Base-by-base conservation (phyloP, 2,888 invertebrate genomes). In the Lagria hirta region DNA sequence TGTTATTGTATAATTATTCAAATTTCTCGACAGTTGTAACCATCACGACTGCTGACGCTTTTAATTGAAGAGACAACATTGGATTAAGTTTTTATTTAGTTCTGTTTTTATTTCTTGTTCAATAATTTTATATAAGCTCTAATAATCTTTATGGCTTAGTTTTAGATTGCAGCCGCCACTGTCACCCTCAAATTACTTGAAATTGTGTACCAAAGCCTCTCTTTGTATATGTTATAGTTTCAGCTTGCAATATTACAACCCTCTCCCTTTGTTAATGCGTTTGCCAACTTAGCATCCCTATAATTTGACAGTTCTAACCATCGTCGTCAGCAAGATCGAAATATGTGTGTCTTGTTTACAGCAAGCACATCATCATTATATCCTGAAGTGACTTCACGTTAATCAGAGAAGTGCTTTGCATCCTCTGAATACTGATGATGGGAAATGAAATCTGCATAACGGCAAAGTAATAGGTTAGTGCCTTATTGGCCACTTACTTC, bases 1-100 rank as follows among this genome's bases (percentile, higher is more conserved):
- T 61, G 62, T 62, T 62, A 63, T 62, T 64, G 64, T 61, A 61
- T 63, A 63, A 62, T 64, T 63, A 64, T 64, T 63, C 60, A 64
- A 64, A 64, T 64, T 60, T 51, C 33, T 30, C 48, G 18, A n/a
- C 32, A 10, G n/a, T 36, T 34, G 38, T 38, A n/a, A n/a, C n/a
- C n/a, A n/a, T 40, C 40, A 34, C 17, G 27, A 15, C n/a, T 16
- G 17, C 26, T 21, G 29, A 36, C 23, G 30, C 33, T 41, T 41
- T 41, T 41, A 41, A 41, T 41, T 41, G 41, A 18, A 21, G 27
- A 33, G 27, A 26, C 37, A 11, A 20, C 27, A 22, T 20, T 17
- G 12, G 26, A 20, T 34, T 34, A 34, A 34, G n/a, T n/a, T n/a
- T n/a, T n/a, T n/a, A n/a, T n/a, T n/a, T n/a, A n/a, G n/a, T n/a